Base-by-base conservation (phyloP, 64 coral and sea anemone species). In the Dendrophyllia cribrosa region DNA sequence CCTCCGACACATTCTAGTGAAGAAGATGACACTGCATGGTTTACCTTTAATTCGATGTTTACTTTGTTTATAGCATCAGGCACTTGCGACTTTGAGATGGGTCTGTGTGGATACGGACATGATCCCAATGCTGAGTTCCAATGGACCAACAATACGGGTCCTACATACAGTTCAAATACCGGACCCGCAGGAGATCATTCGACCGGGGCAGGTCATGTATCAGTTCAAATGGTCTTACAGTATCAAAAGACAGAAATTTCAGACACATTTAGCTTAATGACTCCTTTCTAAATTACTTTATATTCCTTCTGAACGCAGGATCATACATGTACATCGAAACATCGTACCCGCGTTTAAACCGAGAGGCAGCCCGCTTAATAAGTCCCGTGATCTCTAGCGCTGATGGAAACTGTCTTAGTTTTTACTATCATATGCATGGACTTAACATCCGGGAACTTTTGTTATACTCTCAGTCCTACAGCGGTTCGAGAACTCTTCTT, bases 311-410 rank as follows among this genome's bases (percentile, higher is more conserved):
- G 4, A 15, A 45, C 80, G 11, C 72, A 94, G 95, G 95, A 48
- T 90, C 72, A 3, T 97, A 94, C 64, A 87, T 90, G 53, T 98
- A 90, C 84, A 98, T 98, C 75, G 96, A 98, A 59, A 98, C 96
- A 21, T 98, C 96, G 2, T 88, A 51, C 23, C 96, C 96, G 10
- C 96, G 93, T 69, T 67, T 98, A 49, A 95, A 93, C 90, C 77
- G 79, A 11, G 93, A 98, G 52, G 81, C 79, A 34, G 96, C 96
- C 4, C 86, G 86, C 51, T 81, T 98, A 64, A 62, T 98, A 21
- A 95, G 89, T 66, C 90, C 93, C 14, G 8, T 43, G 53, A 80
- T 98, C 13, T 88, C 64, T 6, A 12, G 49, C 34, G 20, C 14
- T 9, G 67, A 87, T 58, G 87, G 77, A 11, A 95, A 93, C 79